Evolutionary conservation across 2,113 vertebrate genomes (phyloP).

Genomic region (Chlorodrepanis virens): DNA sequence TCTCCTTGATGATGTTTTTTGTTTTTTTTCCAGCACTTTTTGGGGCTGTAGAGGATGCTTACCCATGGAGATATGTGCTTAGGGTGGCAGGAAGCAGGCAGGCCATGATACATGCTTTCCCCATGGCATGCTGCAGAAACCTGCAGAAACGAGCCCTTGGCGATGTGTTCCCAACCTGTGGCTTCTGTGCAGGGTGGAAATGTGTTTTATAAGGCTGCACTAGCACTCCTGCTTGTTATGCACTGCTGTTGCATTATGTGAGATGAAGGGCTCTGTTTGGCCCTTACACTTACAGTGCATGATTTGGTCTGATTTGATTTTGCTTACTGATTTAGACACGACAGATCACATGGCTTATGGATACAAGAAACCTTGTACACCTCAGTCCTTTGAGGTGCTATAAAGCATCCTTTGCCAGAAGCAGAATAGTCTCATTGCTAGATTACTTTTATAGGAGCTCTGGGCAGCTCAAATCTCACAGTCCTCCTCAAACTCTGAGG

Average conservation of each 20-base stretch:
- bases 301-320: constrained; percentile 15
- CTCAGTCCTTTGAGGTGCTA: neutral
- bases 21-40: neutral
- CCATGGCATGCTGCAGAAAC: neutral
- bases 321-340: neutral
- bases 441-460: neutral
- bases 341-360: neutral
- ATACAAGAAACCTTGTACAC: neutral
- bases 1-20: neutral
- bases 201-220: neutral
- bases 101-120: accelerated
- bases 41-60: neutral
- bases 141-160: neutral
- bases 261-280: neutral
- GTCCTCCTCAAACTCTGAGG: neutral
- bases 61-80: accelerated
- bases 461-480: neutral
- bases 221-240: neutral
- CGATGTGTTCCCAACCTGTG: neutral
- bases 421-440: neutral
- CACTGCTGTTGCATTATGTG: neutral
- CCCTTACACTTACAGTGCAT: neutral
- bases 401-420: neutral
- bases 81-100: neutral
- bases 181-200: neutral